phyloP scores from a whole-genome alignment of 2,797 vertebrate species.

The Mycteria americana region DNA sequence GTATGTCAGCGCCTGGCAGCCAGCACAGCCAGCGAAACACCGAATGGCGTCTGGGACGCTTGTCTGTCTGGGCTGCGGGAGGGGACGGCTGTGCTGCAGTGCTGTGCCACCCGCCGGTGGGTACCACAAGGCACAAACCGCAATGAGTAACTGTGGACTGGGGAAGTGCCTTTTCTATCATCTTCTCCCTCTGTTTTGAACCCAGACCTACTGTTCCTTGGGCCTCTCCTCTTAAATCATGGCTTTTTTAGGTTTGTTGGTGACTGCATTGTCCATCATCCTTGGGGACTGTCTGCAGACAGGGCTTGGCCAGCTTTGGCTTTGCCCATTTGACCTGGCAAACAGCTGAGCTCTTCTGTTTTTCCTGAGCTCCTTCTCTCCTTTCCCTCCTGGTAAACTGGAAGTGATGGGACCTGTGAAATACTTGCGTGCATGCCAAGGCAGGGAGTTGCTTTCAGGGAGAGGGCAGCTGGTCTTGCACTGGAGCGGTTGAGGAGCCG shows the following conservation, averaged over 20 bases:
- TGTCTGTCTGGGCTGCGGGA: not conserved
- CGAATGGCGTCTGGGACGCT: rapidly evolving
- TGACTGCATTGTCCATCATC: not conserved
- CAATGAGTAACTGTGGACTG: not conserved
- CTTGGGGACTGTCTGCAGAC: not conserved
- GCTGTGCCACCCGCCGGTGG: not conserved
- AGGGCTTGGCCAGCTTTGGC: not conserved
- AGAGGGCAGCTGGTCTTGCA: not conserved
- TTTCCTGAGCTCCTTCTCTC: not conserved
- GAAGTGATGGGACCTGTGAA: not conserved
- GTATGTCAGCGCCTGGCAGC: rapidly evolving
- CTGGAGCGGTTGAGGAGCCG: not conserved
- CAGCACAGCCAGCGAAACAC: not conserved
- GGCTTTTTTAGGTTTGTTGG: not conserved
- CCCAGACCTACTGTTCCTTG: rapidly evolving
- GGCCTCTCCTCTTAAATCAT: not conserved
- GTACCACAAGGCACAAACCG: not conserved
- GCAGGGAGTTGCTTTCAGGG: not conserved
- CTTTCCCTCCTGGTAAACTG: not conserved
- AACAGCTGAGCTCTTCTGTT: not conserved
- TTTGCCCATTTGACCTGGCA: not conserved
- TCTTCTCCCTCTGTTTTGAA: not conserved
- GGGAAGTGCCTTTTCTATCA: not conserved
- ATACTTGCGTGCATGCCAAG: too few relatives aligned
- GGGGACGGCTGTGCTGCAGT: not conserved